Evolutionary conservation across 2,888 invertebrate genomes (phyloP).

Genomic region (Chirona hameri): DNA sequence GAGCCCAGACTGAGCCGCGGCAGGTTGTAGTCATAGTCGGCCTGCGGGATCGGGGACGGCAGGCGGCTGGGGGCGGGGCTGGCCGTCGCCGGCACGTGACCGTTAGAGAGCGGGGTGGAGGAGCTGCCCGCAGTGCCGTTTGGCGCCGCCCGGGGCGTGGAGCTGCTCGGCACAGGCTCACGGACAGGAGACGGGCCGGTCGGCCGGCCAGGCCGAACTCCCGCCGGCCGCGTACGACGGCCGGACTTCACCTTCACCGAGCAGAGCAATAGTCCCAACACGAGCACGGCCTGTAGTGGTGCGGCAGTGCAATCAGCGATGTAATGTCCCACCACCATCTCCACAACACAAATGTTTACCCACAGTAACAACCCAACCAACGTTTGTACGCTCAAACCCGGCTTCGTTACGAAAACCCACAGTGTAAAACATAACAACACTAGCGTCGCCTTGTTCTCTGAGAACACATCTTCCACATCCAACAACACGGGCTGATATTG

Average conservation of each 20-base stretch:
- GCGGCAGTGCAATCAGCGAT: background rate
- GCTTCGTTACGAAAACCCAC: background rate
- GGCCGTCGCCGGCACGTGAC: background rate
- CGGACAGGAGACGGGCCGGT: background rate
- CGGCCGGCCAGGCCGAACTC: no score
- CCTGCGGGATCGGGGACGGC: background rate
- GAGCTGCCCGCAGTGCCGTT: background rate
- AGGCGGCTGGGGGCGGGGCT: background rate
- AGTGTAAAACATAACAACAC: background rate
- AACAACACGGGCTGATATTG: background rate
- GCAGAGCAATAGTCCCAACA: background rate
- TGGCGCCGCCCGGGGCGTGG: no score
- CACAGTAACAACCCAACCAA: background rate
- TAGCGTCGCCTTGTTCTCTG: background rate
- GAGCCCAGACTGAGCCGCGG: conserved; percentile 1
- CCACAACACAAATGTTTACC: background rate
- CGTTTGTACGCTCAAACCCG: background rate
- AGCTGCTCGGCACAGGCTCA: no score
- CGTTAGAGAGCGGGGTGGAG: background rate
- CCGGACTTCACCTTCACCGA: background rate
- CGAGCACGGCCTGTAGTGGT: background rate
- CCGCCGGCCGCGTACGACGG: background rate
- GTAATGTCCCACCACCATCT: background rate
- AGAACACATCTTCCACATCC: background rate
- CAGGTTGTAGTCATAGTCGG: conserved; percentile 1